These are phyloP conservation scores for Drosophila pallidifrons DNA, from an alignment of 1,140 invertebrate species.

Conservation along the genomic window DNA sequence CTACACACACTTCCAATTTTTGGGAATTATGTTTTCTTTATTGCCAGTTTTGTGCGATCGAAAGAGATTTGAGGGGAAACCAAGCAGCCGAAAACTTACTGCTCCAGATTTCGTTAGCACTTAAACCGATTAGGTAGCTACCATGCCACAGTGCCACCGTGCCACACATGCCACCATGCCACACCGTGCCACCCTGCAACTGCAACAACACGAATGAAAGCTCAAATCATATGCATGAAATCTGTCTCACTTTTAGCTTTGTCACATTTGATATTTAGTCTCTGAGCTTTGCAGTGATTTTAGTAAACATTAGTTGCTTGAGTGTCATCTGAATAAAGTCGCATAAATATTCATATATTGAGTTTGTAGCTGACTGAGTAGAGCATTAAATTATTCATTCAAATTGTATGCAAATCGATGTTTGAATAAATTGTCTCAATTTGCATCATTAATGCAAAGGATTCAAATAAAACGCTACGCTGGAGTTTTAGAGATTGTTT, in stretches of 20 bases:
- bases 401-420: too few species aligned
- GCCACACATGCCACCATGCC: slow-evolving; percentile 21
- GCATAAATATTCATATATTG: too few species aligned
- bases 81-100: slow-evolving; percentile 50
- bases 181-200: slow-evolving; percentile 28
- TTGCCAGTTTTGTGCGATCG: slow-evolving; percentile 49
- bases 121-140: slow-evolving; percentile 61
- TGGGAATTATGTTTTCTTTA: slow-evolving; percentile 69
- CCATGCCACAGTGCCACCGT: slow-evolving; percentile 1
- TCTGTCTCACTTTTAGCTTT: background rate
- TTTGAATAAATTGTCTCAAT: too few species aligned
- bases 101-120: slow-evolving; percentile 43
- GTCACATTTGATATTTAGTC: background rate
- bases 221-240: slow-evolving; percentile 6
- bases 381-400: too few species aligned
- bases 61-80: slow-evolving; percentile 28
- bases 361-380: too few species aligned
- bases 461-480: too few species aligned
- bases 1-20: slow-evolving; percentile 44
- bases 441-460: too few species aligned
- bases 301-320: background rate
- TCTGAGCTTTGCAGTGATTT: background rate
- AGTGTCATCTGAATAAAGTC: background rate
- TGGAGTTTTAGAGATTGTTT: too few species aligned
- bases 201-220: slow-evolving; percentile 6